Conservation (phyloP, 2,888 invertebrate species). For the Acanthosoma haemorrhoidale region DNA sequence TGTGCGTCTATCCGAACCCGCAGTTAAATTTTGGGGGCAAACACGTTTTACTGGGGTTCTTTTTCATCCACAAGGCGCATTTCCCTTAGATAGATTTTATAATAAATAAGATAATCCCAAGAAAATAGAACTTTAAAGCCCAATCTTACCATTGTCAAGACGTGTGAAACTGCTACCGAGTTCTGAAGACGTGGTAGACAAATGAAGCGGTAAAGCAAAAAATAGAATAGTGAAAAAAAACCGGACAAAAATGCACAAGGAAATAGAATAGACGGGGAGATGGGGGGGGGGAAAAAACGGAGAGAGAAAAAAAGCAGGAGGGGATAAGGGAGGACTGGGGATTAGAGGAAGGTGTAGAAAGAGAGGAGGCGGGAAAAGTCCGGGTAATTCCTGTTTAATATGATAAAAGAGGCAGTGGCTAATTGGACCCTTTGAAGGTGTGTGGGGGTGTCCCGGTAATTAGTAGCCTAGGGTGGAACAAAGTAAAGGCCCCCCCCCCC, state of each 20-base stretch:
- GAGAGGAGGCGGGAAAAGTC: constrained; percentile 36
- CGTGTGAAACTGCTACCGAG: no score
- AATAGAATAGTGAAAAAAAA: no score
- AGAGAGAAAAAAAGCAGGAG: background rate
- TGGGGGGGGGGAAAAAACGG: background rate
- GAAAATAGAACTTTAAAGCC: no score
- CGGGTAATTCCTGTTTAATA: constrained; percentile 41
- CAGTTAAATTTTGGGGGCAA: background rate
- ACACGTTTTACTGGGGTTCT: background rate
- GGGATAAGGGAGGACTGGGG: constrained; percentile 15
- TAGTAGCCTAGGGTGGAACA: constrained; percentile 9
- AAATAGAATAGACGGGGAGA: background rate
- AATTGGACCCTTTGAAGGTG: constrained; percentile 27
- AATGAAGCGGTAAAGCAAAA: no score
- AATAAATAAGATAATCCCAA: no score
- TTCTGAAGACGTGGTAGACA: no score
- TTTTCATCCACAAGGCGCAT: no score
- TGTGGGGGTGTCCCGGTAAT: constrained; percentile 20
- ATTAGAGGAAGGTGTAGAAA: constrained; percentile 16
- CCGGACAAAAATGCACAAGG: no score
- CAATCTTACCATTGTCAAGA: no score
- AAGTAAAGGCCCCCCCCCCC: background rate
- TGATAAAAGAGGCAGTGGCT: constrained; percentile 39
- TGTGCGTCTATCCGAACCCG: background rate
- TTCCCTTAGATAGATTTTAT: no score